Evolutionary conservation across 2,113 vertebrate species (phyloP).

Genomic region (Burhinus oedicnemus): DNA sequence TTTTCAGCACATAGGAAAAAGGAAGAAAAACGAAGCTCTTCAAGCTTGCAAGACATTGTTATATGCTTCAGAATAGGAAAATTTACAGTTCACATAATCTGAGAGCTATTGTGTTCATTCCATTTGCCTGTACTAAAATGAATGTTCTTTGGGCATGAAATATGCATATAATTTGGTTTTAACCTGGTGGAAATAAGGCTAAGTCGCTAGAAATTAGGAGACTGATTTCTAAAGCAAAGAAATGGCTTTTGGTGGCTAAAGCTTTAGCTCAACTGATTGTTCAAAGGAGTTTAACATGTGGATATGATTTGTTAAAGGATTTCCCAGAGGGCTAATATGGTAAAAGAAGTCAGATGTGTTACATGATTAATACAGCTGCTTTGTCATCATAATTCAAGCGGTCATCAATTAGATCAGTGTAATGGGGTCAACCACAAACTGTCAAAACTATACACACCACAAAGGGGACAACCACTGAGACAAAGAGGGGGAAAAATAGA

Average conservation of each 20-base stretch:
- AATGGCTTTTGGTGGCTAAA: conserved; percentile 14
- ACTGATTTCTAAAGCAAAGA: conserved; percentile 20
- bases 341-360: conserved; percentile 32
- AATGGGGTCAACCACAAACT: conserved; percentile 6
- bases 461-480: neutral
- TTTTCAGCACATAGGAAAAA: neutral
- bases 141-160: neutral
- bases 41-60: neutral
- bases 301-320: conserved; percentile 36
- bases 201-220: neutral
- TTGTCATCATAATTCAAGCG: conserved; percentile 12
- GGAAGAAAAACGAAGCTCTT: neutral
- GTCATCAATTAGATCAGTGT: neutral
- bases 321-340: conserved; percentile 18
- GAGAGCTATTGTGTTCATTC: neutral
- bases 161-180: neutral
- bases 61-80: neutral
- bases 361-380: conserved; percentile 3
- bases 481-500: neutral
- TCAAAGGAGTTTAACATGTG: conserved; percentile 40
- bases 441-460: neutral
- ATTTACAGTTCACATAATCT: neutral
- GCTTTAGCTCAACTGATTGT: neutral
- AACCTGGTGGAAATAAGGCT: neutral
- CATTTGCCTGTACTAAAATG: neutral